Base-by-base conservation (phyloP, 2,113 vertebrate genomes). In the Cebidichthys violaceus region DNA sequence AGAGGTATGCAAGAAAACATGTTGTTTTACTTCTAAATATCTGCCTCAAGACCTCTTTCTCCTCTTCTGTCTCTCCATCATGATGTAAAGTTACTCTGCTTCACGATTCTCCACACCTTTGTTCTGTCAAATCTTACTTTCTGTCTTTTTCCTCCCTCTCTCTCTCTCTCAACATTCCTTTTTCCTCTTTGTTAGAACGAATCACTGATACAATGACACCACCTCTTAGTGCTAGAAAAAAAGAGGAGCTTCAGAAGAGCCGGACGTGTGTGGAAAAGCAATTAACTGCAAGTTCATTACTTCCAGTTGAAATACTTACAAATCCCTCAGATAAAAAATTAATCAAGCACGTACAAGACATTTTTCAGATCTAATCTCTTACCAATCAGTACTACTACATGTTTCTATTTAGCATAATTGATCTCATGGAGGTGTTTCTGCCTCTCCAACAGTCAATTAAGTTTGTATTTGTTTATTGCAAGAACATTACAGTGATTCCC, bases 321-420 rank as follows among this genome's bases (percentile, higher is more conserved):
- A 88, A 86, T 82, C 62, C 65, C 75, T 75, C 14, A 74, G 82
- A 88, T 83, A 68, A 74, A 81, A 85, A 89, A 70, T 69, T 79
- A 82, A 81, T 75, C 75, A 66, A 72, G 39, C 71, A 59, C 39
- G 20, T 47, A 85, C 45, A 68, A 76, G 62, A 59, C 60, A 75
- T 64, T 83, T 87, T 62, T 75, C 66, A 79, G 82, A 68, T 75
- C 31, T 86, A 88, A 88, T 88, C 83, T 80, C 78, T 82, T 57
- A 72, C 66, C 79, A 72, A 68, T 88, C 76, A 74, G 47, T 15
- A 39, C 57, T 41, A 43, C 70, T 72, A 72, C 80, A 83, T 62
- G 70, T 76, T 61, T 85, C 86, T 77, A 9, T 67, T 90, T 80
- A 86, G 68, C 81, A 76, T 84, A 84, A 84, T 80, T 82, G 83